phyloP scores from a whole-genome alignment of 2,113 vertebrate species.

The Centropus unirufus region DNA sequence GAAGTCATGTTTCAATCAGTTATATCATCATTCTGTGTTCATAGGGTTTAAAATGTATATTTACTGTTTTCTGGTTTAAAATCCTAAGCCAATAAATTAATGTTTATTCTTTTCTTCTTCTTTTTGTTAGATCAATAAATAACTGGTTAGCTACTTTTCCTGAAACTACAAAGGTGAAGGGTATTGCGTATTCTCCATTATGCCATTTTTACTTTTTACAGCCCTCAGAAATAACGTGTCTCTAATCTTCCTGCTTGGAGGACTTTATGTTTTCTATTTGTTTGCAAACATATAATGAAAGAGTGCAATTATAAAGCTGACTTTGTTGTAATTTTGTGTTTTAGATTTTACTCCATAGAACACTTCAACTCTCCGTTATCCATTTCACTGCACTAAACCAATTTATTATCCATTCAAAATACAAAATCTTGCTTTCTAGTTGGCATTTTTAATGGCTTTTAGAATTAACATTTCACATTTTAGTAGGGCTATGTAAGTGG shows the following conservation, averaged over 20 bases:
- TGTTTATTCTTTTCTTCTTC: background rate
- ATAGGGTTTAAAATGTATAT: background rate
- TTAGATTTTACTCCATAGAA: background rate
- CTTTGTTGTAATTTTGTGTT: background rate
- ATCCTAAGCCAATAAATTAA: background rate
- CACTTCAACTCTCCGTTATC: background rate
- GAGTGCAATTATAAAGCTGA: background rate
- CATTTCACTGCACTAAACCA: background rate
- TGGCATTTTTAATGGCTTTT: background rate
- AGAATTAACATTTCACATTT: background rate
- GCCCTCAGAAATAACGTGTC: background rate
- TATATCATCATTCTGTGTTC: background rate
- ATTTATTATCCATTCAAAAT: conserved; percentile 14
- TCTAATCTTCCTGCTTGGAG: conserved; percentile 6
- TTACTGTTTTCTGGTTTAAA: background rate
- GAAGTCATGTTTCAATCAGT: background rate
- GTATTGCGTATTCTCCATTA: background rate
- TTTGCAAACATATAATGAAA: conserved; percentile 25
- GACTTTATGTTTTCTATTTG: conserved; percentile 36
- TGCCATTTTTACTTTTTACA: conserved; percentile 1
- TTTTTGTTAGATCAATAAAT: background rate
- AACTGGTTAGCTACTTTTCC: background rate
- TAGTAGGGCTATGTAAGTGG: background rate
- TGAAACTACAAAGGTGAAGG: background rate
- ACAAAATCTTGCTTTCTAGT: background rate